phyloP scores from a whole-genome alignment of 2,888 invertebrate genomes.

The Caenorhabditis sp. region DNA sequence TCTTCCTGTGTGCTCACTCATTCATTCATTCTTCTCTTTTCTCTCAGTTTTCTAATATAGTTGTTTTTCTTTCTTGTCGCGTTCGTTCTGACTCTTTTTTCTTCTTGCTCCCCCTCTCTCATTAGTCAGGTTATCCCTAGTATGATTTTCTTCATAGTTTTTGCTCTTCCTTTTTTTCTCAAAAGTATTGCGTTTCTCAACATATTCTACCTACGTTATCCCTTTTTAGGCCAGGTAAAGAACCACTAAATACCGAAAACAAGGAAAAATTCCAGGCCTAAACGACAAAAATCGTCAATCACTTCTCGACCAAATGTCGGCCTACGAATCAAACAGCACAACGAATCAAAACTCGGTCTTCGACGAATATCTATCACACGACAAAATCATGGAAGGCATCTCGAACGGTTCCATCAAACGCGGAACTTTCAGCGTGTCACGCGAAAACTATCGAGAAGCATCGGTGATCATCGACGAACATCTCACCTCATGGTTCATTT shows the following conservation, averaged over 20 bases:
- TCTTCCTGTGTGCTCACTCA: too few species aligned
- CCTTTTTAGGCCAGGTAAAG: too few species aligned
- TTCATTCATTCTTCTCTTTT: too few species aligned
- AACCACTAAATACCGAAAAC: too few species aligned
- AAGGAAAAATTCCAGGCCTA: constrained; percentile 54
- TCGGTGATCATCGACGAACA: constrained; percentile 82
- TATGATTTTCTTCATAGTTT: too few species aligned
- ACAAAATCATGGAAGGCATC: constrained; percentile 82
- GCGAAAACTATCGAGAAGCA: constrained; percentile 93
- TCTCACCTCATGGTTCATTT: constrained; percentile 61
- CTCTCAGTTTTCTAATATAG: too few species aligned
- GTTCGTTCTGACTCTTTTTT: too few species aligned
- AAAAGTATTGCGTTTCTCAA: not conserved
- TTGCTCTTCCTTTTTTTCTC: too few species aligned
- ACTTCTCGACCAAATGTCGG: constrained; percentile 82
- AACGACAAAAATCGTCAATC: constrained; percentile 77
- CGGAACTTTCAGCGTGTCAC: constrained; percentile 84
- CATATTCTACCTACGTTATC: not conserved
- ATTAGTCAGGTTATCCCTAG: too few species aligned
- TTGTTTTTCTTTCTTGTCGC: too few species aligned
- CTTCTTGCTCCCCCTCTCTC: too few species aligned
- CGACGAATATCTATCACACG: constrained; percentile 81
- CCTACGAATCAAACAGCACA: constrained; percentile 39
- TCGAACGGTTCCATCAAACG: constrained; percentile 81
- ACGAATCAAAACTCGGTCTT: constrained; percentile 19